These are phyloP conservation scores for Bubo bubo DNA, from an alignment of 2,113 vertebrate genomes.

Conservation along the genomic window DNA sequence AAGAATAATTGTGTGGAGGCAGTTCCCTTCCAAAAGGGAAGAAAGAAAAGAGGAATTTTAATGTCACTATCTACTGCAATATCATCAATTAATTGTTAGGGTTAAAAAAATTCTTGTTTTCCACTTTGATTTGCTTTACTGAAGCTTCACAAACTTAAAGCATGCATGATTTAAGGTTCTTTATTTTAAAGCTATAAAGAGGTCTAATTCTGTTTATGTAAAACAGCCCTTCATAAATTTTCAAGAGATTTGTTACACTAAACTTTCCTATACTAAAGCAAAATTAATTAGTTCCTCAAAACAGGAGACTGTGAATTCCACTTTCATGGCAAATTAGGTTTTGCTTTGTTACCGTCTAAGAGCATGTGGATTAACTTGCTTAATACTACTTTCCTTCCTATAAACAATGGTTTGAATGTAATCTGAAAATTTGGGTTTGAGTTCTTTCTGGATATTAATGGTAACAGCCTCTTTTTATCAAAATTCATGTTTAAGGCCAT, in stretches of 20 bases:
- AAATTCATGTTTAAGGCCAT: not conserved
- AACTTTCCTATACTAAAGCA: not conserved
- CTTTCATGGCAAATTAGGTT: conserved; percentile 35
- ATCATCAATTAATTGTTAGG: not conserved
- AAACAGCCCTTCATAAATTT: not conserved
- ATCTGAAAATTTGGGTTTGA: not conserved
- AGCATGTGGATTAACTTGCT: conserved; percentile 5
- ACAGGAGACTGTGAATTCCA: not conserved
- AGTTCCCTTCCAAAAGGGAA: not conserved
- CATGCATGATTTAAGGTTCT: not conserved
- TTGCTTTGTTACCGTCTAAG: not conserved
- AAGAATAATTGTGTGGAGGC: not conserved
- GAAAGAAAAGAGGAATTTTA: not conserved
- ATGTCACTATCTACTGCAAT: not conserved
- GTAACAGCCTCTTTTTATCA: not conserved
- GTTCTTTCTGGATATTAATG: not conserved
- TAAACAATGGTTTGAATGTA: not conserved
- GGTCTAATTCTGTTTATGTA: not conserved
- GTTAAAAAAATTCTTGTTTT: not conserved
- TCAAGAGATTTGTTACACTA: conserved; percentile 6
- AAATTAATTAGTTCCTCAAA: conserved; percentile 44
- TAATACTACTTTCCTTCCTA: not conserved
- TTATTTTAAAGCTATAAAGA: not conserved
- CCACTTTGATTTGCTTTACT: not conserved
- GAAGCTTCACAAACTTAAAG: not conserved